Evolutionary conservation across 2,113 vertebrate genomes (phyloP), one percentile per base, ranked within the genome.

Genomic region (Sinocyclocheilus grahami): DNA sequence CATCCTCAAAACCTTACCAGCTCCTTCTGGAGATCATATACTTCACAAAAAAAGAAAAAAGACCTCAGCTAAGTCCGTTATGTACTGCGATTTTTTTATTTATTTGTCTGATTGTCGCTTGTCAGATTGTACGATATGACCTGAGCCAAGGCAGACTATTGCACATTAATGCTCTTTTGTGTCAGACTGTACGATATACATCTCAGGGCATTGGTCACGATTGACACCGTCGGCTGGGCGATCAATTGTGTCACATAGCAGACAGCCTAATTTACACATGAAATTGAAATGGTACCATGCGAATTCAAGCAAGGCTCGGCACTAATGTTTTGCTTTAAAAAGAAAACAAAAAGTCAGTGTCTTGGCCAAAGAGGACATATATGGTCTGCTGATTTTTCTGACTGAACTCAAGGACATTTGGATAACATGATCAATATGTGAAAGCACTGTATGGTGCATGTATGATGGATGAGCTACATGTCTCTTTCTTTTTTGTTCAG

Each of bases 1-100:
- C 71, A 76, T 65, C 3, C 27, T 81, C 86, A 87, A 79, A 78
- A 87, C 62, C 83, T 24, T 30, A 85, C 20, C 83, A 75, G 24
- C 42, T 58, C 76, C 78, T 72, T 72, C 33, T 58, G 39, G 58
- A 82, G 62, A 80, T 85, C 37, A 83, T 60, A 42, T 14, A 22
- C 80, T 81, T 53, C 33, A 27, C 46, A 62, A 60, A 78, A 72
- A 82, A 72, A 82, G 14, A 55, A 53, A 85, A 81, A 65, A 48
- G 58, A 53, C 39, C 46, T 58, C n/a, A 11, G 85, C 79, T 83
- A 48, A 37, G 80, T 63, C 37, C 8, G 12, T 8, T 33, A 1
- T 3, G 42, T 10, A 39, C 55, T 42, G n/a, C 39, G 75, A 48
- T 30, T 33, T 51, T 51, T 16, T 16, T 22, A n/a, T 22, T 27